Evolutionary conservation across 1,140 invertebrate species (phyloP), one percentile per base, ranked within the genome.

Genomic region (Aphelinus certus): DNA sequence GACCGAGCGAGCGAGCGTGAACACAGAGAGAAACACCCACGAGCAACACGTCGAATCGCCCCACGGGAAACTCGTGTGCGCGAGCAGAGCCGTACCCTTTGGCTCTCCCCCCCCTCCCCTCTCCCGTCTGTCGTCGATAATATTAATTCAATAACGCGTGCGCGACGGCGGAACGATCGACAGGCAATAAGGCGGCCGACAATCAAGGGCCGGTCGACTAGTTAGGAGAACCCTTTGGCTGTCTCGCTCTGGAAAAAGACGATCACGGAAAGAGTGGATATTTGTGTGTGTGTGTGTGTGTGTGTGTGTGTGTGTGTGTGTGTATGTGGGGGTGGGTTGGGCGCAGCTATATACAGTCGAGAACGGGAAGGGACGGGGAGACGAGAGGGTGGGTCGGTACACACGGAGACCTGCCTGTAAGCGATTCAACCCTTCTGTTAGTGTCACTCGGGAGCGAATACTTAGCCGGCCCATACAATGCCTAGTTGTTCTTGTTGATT

Each of bases 401-500:
- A 4, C 58, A 26, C 7, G 9, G 46, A n/a, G 49, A 51, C 45
- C 46, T 55, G 72, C 58, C 72, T 57, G 56, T 80, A 81, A 82
- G 77, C 77, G 74, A 79, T 77, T 79, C 78, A 88, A 87, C 86
- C 86, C 86, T 88, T 85, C 82, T 79, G 79, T 80, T 81, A 80
- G 82, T 86, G 86, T 87, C 86, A 86, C 83, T 87, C 82, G 81
- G 76, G 81, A 83, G 80, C 79, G 77, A 85, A 81, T 83, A 82
- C 80, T 79, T 78, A 45, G 77, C 71, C 77, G 58, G 58, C 5
- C 1, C n/a, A 26, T 43, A 83, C 80, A 85, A 84, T 81, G 75
- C 62, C 77, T 82, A 81, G 84, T 87, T 87, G 85, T 87, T 87
- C 85, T 84, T 85, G 86, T 87, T 88, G 87, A 88, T 88, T 88